Evolutionary conservation across 2,888 invertebrate genomes (phyloP).

Genomic region (Pyralis farinalis): DNA sequence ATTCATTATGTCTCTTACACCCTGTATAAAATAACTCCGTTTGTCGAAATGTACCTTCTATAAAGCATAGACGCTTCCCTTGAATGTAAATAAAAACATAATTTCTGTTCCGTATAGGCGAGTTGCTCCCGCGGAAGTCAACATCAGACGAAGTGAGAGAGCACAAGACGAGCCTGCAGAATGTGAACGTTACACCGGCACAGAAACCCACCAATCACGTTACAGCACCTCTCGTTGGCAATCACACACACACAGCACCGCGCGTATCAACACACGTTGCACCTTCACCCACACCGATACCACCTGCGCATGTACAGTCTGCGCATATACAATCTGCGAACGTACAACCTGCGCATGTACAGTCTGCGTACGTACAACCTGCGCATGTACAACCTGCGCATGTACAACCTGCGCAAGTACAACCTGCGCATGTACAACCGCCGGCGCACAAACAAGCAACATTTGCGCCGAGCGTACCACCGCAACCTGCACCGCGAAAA

Average conservation of each 20-base stretch:
- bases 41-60: neutral
- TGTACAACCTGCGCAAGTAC: constrained; percentile 36
- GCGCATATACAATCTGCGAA: constrained; percentile 26
- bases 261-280: constrained; percentile 21
- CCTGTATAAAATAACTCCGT: too few species aligned
- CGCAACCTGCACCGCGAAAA: constrained; percentile 72
- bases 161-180: constrained; percentile 59
- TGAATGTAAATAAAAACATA: constrained; percentile 13
- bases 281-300: constrained; percentile 25
- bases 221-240: constrained; percentile 36
- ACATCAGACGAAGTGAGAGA: constrained; percentile 73
- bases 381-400: constrained; percentile 27
- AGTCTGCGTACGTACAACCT: too few species aligned
- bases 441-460: constrained; percentile 36
- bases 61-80: constrained; percentile 4
- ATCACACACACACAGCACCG: constrained; percentile 39
- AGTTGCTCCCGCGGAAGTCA: constrained; percentile 56
- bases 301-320: constrained; percentile 20
- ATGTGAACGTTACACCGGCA: constrained; percentile 46
- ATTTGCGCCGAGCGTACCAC: constrained; percentile 41
- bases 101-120: constrained; percentile 40
- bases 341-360: too few species aligned
- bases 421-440: constrained; percentile 24
- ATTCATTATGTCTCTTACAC: too few species aligned
- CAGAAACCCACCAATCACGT: constrained; percentile 45